These are phyloP conservation scores for Ips nitidus DNA, from an alignment of 1,140 invertebrate species.

Conservation along the genomic window DNA sequence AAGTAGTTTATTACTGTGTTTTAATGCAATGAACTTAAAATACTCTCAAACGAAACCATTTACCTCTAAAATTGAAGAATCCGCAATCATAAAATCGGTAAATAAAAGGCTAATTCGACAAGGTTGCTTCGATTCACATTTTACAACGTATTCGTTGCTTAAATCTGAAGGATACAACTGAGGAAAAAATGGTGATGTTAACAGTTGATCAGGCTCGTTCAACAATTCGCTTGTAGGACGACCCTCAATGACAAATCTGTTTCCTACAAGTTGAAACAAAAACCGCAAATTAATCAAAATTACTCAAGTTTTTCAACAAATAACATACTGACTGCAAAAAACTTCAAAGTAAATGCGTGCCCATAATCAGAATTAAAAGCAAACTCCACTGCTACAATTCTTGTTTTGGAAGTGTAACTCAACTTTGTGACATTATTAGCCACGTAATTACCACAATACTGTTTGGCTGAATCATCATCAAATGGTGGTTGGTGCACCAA, in stretches of 20 bases:
- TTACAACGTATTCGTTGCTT: slow-evolving; percentile 67
- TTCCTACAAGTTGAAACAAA: slow-evolving; percentile 56
- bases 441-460: slow-evolving; percentile 63
- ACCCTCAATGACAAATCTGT: slow-evolving; percentile 62
- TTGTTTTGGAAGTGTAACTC: slow-evolving; percentile 64
- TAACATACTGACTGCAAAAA: slow-evolving; percentile 63
- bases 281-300: slow-evolving; percentile 41
- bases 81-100: slow-evolving; percentile 69
- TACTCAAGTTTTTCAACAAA: no score
- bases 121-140: slow-evolving; percentile 55
- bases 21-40: slow-evolving; percentile 3
- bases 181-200: slow-evolving; percentile 71
- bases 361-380: slow-evolving; percentile 63
- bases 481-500: slow-evolving; percentile 70
- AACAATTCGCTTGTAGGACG: slow-evolving; percentile 47
- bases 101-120: slow-evolving; percentile 68
- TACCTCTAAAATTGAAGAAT: slow-evolving; percentile 70
- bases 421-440: slow-evolving; percentile 46
- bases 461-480: slow-evolving; percentile 62
- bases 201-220: slow-evolving; percentile 51
- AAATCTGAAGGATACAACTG: slow-evolving; percentile 68
- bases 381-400: slow-evolving; percentile 62
- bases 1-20: not conserved
- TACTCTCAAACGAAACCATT: slow-evolving; percentile 5
- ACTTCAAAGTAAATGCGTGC: slow-evolving; percentile 68